A percentile compares a stretch with the other conserved stretches of the same genome.
Conservation (phyloP, 2,797 vertebrate species). For the Typhlichthys eigenmanni region DNA sequence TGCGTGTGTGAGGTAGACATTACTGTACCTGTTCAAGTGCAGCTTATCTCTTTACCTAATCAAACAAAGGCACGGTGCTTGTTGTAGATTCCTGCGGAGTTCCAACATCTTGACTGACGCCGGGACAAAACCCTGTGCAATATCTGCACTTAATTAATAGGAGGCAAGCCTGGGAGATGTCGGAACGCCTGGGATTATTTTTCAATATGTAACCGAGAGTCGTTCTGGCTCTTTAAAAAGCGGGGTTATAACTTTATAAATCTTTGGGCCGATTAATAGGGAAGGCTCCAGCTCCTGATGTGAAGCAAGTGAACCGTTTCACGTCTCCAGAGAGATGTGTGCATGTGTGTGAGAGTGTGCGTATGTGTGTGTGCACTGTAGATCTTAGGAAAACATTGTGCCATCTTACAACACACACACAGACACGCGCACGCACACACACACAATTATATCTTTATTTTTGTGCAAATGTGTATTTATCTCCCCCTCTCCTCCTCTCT, state of each 20-base stretch:
- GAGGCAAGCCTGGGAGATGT: slow-evolving; percentile 74
- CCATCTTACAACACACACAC: slow-evolving; percentile 36
- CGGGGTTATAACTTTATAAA: slow-evolving; percentile 72
- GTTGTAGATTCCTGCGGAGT: slow-evolving; percentile 68
- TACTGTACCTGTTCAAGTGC: slow-evolving; percentile 57
- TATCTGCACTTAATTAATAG: slow-evolving; percentile 79
- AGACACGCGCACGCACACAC: slow-evolving; percentile 26
- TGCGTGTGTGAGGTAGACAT: slow-evolving; percentile 60
- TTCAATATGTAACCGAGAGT: slow-evolving; percentile 73
- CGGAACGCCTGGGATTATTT: slow-evolving; percentile 73
- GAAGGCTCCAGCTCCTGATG: slow-evolving; percentile 55
- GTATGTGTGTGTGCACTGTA: slow-evolving; percentile 17
- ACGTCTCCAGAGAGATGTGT: slow-evolving; percentile 51
- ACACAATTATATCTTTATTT: slow-evolving; percentile 61
- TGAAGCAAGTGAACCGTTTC: slow-evolving; percentile 64
- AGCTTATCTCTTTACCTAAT: slow-evolving; percentile 67
- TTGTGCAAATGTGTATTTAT: slow-evolving; percentile 71
- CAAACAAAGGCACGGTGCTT: slow-evolving; percentile 66
- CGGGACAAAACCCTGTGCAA: slow-evolving; percentile 71
- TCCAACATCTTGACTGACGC: slow-evolving; percentile 75
- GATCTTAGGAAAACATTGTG: slow-evolving; percentile 60
- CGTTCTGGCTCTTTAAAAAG: slow-evolving; percentile 53
- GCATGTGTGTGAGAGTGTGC: slow-evolving; percentile 29
- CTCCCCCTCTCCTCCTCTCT: too few relatives aligned
- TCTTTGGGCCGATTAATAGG: slow-evolving; percentile 74